These are phyloP conservation scores for Trididemnum clinides DNA, from an alignment of 23 tunicate species.

Conservation along the genomic window DNA sequence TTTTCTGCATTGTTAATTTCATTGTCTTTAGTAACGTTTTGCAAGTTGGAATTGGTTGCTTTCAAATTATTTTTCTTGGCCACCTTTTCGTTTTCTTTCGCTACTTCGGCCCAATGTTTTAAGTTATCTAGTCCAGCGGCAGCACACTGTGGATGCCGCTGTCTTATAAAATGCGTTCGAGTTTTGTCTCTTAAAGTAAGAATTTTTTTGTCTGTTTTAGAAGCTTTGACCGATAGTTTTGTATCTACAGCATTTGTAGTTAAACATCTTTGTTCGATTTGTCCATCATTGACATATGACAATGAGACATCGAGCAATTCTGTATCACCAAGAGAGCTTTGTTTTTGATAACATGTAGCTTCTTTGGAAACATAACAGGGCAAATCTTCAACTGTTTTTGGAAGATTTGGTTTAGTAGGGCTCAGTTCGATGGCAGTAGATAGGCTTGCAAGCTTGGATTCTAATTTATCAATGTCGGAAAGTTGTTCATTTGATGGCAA, in stretches of 20 bases:
- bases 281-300: neutral
- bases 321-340: neutral
- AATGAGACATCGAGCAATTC: neutral
- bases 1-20: neutral
- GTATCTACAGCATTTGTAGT: neutral
- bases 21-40: neutral
- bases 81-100: neutral
- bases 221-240: neutral
- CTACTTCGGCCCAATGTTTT: conserved; percentile 29
- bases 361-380: neutral
- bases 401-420: neutral
- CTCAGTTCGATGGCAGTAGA: neutral
- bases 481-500: neutral
- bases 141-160: conserved; percentile 5
- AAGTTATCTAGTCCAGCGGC: conserved; percentile 15
- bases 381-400: neutral
- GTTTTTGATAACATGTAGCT: neutral
- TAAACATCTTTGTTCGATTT: neutral
- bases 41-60: neutral
- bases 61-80: neutral
- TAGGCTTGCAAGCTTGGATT: neutral
- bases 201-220: neutral
- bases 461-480: neutral
- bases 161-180: neutral
- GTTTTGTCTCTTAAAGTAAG: neutral